Conservation (phyloP, 2,113 vertebrate species). For the Delphinus delphis region DNA sequence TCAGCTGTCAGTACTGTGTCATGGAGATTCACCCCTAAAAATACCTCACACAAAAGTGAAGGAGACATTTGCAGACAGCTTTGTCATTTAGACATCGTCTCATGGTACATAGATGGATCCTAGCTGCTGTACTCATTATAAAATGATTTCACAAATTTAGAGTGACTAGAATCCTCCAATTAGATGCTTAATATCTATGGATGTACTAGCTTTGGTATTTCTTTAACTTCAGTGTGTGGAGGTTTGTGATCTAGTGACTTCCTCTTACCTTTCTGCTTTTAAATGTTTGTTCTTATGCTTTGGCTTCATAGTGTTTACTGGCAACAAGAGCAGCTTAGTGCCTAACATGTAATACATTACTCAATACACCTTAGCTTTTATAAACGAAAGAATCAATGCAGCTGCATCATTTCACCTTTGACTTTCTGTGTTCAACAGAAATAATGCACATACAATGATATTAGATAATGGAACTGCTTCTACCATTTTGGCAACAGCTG, state of each 20-base stretch:
- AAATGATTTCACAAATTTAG: conserved; percentile 8
- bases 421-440: conserved; percentile 1
- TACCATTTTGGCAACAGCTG: background rate
- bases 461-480: background rate
- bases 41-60: conserved; percentile 45
- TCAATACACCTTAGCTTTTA: background rate
- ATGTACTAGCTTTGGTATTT: background rate
- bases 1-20: conserved; percentile 59
- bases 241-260: background rate
- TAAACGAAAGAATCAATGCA: conserved; percentile 39
- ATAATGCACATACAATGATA: background rate
- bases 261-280: conserved; percentile 12
- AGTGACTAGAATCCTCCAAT: background rate
- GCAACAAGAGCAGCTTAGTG: conserved; percentile 10
- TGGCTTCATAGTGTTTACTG: conserved; percentile 25
- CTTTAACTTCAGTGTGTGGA: background rate
- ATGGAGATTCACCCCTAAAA: conserved; percentile 65
- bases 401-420: background rate
- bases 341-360: background rate
- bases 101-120: conserved; percentile 24
- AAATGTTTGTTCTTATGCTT: conserved; percentile 8
- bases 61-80: conserved; percentile 55
- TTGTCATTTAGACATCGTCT: conserved; percentile 56
- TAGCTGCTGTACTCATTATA: conserved; percentile 49
- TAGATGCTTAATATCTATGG: background rate